Base-by-base conservation (phyloP, 2,888 invertebrate species). In the Malacosoma neustria region DNA sequence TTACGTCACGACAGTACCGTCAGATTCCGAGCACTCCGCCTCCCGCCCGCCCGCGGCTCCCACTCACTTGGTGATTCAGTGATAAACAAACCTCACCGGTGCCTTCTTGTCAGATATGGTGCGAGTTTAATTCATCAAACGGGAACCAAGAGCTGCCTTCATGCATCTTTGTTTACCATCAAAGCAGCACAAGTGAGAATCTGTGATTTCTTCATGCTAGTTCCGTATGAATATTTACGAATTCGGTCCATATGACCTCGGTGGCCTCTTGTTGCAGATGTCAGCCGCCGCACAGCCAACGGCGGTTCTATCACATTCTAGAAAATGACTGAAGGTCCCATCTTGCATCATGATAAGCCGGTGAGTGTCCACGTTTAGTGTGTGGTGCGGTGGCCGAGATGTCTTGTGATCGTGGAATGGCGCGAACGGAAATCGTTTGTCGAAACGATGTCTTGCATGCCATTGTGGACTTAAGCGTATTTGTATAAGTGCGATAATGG, bases 231-330 rank as follows among this genome's bases (percentile, higher is more conserved):
- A 13, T 38, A 38, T 35, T 22, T 22, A 5, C 34, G 35, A 44
- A 57, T 50, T 49, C 42, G 48, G 57, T 57, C 60, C 63, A 57
- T 57, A 73, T 82, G 81, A 81, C 79, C 76, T 72, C 77, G 71
- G 65, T 66, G 72, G 65, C 61, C 62, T 73, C 59, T 67, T 66
- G 66, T 81, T 79, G 65, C 81, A 81, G 79, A 82, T 82, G 82
- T 72, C 80, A 80, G 64, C 75, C 74, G 64, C 79, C 80, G 75
- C 77, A 82, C 68, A 71, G 65, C 65, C 70, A 67, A 61, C 74
- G 84, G 77, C 82, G 82, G 65, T 81, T 80, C 69, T 82, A 81
- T 79, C 81, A 84, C 60, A 84, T 80, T 67, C 70, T 85, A 66
- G 84, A 84, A 82, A 84, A 85, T 85, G 84, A 84, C 84, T 84